Evolutionary conservation across 2,888 invertebrate genomes (phyloP).

Genomic region (Ametastegia equiseti): DNA sequence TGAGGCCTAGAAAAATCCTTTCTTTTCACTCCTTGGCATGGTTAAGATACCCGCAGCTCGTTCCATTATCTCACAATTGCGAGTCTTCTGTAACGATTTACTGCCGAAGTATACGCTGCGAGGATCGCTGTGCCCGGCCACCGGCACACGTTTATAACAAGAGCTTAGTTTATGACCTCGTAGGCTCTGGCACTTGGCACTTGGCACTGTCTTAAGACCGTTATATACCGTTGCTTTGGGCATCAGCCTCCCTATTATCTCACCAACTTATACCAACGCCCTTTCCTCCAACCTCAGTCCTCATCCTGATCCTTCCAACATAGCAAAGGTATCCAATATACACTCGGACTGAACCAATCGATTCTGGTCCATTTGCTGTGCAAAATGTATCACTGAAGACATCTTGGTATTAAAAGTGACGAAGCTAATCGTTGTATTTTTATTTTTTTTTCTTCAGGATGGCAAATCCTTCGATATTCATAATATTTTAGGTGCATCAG

Average conservation of each 20-base stretch:
- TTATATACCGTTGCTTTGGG: conserved; percentile 44
- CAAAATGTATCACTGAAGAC: no score
- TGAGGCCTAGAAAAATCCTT: background rate
- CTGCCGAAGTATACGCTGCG: conserved; percentile 40
- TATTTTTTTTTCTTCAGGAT: background rate
- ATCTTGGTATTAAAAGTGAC: no score
- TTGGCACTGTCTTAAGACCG: conserved; percentile 46
- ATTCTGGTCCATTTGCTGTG: background rate
- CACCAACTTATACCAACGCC: conserved; percentile 34
- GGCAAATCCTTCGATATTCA: background rate
- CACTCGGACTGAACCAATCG: background rate
- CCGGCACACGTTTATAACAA: conserved; percentile 45
- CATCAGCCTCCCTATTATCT: conserved; percentile 46
- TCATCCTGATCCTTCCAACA: background rate
- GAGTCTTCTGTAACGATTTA: conserved; percentile 42
- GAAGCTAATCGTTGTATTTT: background rate
- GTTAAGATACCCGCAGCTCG: no score
- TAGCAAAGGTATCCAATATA: background rate
- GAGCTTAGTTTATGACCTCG: conserved; percentile 47
- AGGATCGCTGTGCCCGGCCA: conserved; percentile 39
- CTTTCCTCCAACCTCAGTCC: background rate
- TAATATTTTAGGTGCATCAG: background rate
- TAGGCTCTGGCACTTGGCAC: conserved; percentile 40
- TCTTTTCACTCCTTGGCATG: background rate
- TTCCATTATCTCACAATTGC: conserved; percentile 43